Evolutionary conservation across 1,140 invertebrate genomes (phyloP), one percentile per base, ranked within the genome.

Genomic region (Hycleus phaleratus): DNA sequence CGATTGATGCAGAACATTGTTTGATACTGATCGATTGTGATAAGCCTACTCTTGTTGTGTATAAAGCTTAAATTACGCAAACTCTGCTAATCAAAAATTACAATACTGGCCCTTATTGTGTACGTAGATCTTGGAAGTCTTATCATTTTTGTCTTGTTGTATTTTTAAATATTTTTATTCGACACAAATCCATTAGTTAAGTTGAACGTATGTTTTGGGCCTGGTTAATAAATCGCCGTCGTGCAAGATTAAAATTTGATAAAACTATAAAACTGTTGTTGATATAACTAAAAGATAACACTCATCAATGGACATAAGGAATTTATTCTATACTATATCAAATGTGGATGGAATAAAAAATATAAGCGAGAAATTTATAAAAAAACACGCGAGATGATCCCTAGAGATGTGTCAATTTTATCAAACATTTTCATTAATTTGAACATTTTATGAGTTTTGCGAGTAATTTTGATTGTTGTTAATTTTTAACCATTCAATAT

Each of bases 121-220:
- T 18, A 18, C 18, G 18, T 18, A 18, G 18, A 18, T 18, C 18
- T 18, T 18, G 18, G 18, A 18, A 18, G 18, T 18, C 18, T 18
- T 39, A 38, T 39, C 12, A 39, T 39, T n/a, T 39, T 39, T 39
- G 6, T 10, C 4, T 12, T 50, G 32, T 18, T 18, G 18, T 18
- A 18, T 18, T 18, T 11, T 39, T 18, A 26, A 39, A 32, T 57
- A 42, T 51, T 52, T 56, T 58, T 49, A 61, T 65, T 62, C 65
- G 61, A 68, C 63, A 61, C 58, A 51, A 54, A 59, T 63, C 64
- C 66, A 68, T 68, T 68, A 68, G 66, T 68, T 68, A 65, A 57
- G 26, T 58, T 65, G 32, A 68, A 65, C 62, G 64, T 58, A 66
- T 63, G 59, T 54, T 63, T 57, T 60, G 58, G 59, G 61, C 60